Evolutionary conservation across 2,888 invertebrate species (phyloP).

Genomic region (Ischnus inquisitorius): DNA sequence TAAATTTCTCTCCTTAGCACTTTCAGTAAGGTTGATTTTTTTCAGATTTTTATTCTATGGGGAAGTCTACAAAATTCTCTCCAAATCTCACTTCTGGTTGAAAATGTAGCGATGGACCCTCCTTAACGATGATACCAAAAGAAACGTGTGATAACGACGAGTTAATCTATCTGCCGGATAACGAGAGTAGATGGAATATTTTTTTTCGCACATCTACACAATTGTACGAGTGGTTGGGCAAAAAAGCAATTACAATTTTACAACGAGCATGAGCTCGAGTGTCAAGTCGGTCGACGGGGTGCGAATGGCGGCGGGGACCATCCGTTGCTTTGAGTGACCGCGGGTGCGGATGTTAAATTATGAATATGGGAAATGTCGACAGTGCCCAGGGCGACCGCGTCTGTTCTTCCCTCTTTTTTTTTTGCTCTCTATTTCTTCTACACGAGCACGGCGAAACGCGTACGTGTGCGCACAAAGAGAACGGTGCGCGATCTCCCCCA

Average conservation of each 20-base stretch:
- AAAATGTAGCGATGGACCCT: no score
- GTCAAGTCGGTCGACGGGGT: neutral
- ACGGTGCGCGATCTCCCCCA: conserved; percentile 36
- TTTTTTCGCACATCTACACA: neutral
- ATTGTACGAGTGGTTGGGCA: conserved; percentile 7
- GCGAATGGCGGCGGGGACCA: conserved; percentile 21
- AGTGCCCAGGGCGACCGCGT: conserved; percentile 43
- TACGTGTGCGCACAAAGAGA: conserved; percentile 36
- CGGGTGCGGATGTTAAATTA: conserved; percentile 67
- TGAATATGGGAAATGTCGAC: conserved; percentile 69
- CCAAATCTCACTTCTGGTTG: no score
- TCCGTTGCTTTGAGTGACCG: conserved; percentile 50
- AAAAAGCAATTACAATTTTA: conserved; percentile 64
- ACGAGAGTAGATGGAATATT: neutral
- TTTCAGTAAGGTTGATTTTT: no score
- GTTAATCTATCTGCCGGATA: neutral
- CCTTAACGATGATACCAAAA: no score
- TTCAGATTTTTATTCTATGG: no score
- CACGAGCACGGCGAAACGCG: neutral
- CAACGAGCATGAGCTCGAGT: conserved; percentile 28
- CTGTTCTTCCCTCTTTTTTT: neutral
- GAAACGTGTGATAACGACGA: no score
- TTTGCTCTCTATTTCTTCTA: conserved; percentile 18
- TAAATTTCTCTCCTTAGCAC: no score
- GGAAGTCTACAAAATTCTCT: no score